phyloP scores from a whole-genome alignment of 1,140 invertebrate genomes.

The Camponotus vicinus region DNA sequence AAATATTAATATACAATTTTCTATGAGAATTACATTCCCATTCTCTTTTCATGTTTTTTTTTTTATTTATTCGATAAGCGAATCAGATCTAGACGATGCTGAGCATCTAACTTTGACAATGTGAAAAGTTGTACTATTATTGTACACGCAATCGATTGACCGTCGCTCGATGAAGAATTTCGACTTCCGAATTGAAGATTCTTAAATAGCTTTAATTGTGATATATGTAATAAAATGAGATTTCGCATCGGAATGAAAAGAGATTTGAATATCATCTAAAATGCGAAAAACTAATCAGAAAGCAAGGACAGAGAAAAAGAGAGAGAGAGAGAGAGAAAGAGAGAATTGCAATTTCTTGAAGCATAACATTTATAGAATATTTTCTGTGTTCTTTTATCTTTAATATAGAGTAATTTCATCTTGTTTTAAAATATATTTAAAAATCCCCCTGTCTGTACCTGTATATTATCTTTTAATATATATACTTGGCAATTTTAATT shows the following conservation, averaged over 20 bases:
- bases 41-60: conserved; percentile 24
- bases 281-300: not conserved
- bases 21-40: conserved; percentile 13
- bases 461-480: conserved; percentile 10
- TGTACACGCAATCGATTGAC: conserved; percentile 54
- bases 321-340: not conserved
- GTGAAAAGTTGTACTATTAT: not conserved
- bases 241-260: conserved; percentile 15
- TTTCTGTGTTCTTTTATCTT: not conserved
- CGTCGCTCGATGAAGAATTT: conserved; percentile 22
- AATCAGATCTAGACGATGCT: not conserved
- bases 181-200: conserved; percentile 6
- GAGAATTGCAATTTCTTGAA: not conserved
- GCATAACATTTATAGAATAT: not conserved
- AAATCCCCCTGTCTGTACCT: not conserved
- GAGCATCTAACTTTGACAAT: not conserved
- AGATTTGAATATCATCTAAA: not conserved
- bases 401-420: conserved; percentile 12
- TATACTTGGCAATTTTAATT: not conserved
- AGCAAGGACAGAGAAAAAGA: not conserved
- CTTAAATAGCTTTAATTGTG: not conserved
- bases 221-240: not conserved
- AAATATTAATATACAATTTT: conserved; percentile 31
- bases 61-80: conserved; percentile 39
- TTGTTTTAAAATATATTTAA: conserved; percentile 1